Base-by-base conservation (phyloP, 2,797 vertebrate species). In the Falco naumanni region DNA sequence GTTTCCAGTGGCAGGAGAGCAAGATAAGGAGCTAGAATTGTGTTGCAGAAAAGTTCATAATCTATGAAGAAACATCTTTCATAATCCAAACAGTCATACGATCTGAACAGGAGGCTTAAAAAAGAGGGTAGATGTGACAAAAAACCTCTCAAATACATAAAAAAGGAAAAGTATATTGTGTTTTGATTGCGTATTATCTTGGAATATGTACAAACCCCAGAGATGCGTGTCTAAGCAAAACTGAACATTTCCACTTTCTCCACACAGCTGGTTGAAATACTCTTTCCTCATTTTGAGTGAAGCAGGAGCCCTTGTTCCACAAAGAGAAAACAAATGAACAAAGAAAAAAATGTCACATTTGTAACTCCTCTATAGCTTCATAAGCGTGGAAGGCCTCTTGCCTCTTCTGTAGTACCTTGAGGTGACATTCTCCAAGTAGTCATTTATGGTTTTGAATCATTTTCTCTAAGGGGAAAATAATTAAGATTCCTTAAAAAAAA, bases 361-460 rank as follows among this genome's bases (percentile, higher is more conserved):
- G 41, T 91, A 91, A 79, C 90, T 83, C 41, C 48, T 90, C 76
- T 66, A 64, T 57, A 89, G 76, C 59, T 84, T 90, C 96, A 88
- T 41, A 96, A 94, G 81, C 85, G 80, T 95, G 63, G 93, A 89
- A 96, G 93, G 77, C 53, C 77, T 93, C 80, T 72, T 89, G 77
- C 53, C 77, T 93, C 80, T 72, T 89, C 84, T 96, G 69, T 64
- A 61, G 69, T 72, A 97, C 80, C 89, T 94, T 69, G 94, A 96
- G 66, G 83, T 95, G 90, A 96, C 65, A 53, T 89, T 96, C 96
- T 94, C 95, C 87, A 97, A 87, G 65, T 34, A 76, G 65, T 95
- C 63, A 70, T 94, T 96, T 96, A 94, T 95, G 81, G 85, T 97
- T 96, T 90, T 1, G 41, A 97, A 96, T 94, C 11, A 93, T 96